These are phyloP conservation scores for Pteropus rufus DNA, from an alignment of 2,797 vertebrate species.

Conservation along the genomic window DNA sequence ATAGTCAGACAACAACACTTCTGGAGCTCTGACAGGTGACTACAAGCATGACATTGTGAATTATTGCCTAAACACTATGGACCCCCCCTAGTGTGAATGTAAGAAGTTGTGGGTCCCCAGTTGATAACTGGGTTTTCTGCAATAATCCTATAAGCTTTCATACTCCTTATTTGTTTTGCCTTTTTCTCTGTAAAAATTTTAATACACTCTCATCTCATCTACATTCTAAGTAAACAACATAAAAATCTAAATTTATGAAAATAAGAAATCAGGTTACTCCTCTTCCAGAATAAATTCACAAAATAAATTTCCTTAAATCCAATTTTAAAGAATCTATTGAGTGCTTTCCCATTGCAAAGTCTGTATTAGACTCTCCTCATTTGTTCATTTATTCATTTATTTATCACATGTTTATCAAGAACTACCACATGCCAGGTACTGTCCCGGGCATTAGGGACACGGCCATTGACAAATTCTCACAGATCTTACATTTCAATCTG, in stretches of 20 bases:
- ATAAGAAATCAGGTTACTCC: background rate
- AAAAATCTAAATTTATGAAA: constrained; percentile 34
- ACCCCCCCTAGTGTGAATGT: background rate
- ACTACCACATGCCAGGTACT: background rate
- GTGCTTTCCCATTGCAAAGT: background rate
- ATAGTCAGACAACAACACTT: background rate
- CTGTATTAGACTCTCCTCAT: background rate
- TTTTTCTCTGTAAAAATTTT: background rate
- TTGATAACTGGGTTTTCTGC: background rate
- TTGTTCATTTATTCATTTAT: background rate
- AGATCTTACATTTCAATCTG: background rate
- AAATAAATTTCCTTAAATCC: constrained; percentile 7
- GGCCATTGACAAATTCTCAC: background rate
- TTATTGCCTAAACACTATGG: background rate
- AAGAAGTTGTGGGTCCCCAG: background rate
- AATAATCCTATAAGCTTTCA: background rate
- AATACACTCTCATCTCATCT: constrained; percentile 12
- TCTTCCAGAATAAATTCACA: background rate
- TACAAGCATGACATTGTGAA: background rate
- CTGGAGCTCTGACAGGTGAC: background rate
- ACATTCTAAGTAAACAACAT: background rate
- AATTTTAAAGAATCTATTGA: background rate
- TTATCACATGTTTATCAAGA: background rate
- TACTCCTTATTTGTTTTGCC: background rate
- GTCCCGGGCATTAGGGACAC: background rate